Evolutionary conservation across 2,797 vertebrate genomes (phyloP), one percentile per base, ranked within the genome.

Genomic region (Pelochelys cantorii): DNA sequence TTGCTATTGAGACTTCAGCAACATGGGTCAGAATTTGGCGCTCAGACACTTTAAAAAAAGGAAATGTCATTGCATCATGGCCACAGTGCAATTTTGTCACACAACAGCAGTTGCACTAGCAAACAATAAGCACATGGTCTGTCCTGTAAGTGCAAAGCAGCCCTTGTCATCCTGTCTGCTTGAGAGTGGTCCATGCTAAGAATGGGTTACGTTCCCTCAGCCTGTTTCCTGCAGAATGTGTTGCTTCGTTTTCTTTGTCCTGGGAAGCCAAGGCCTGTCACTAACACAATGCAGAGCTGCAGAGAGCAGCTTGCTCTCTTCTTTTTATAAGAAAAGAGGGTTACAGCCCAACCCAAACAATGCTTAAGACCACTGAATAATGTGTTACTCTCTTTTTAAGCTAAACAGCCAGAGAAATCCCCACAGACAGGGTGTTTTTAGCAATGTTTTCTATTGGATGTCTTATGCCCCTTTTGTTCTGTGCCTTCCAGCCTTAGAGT

Each of bases 191-290:
- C 85, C 90, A 57, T 7, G 59, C 31, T 2, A 79, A 27, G 95
- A 95, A 65, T 93, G 96, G 95, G 79, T 82, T 92, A 86, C 53
- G 86, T 90, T 77, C 88, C 79, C 88, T 87, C 90, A 91, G 57
- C 93, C 79, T 68, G 1, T 2, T 0, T 80, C 42, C 86, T 10
- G 2, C 23, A 83, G 79, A 83, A 90, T 57, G 57, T 55, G 12
- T 6, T 82, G 82, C 54, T 96, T 77, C 89, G 83, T 86, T 65
- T 92, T 90, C 94, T 83, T 79, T 68, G 29, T 0, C 74, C 93
- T 93, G 77, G 82, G 82, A 71, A 65, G 86, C 94, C 81, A 94
- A 79, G 71, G 55, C 57, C 71, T 83, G 59, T 84, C 86, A 74
- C 54, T 90, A 74, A 90, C 90, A 87, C 55, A 18, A 9, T 8